Base-by-base conservation (phyloP, 2,888 invertebrate genomes). In the Rhimphoctona megacephalus region DNA sequence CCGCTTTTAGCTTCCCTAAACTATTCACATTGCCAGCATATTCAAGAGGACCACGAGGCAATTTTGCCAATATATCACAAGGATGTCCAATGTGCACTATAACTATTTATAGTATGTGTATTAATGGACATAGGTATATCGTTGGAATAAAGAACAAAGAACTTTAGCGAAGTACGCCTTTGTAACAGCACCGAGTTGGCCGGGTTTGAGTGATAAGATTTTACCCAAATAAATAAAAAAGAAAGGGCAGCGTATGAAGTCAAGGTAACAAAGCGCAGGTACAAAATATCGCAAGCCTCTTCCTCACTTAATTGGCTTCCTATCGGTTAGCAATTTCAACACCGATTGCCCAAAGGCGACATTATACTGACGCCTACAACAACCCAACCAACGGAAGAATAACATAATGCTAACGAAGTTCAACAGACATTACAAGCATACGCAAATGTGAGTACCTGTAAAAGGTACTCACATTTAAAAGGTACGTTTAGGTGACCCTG, bases 381-480 rank as follows among this genome's bases (percentile, higher is more conserved):
- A 69, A 25, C 43, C 22, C 49, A 17, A 17, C 3, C 49, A 11
- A 6, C 4, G 70, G 8, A 30, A 70, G 49, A 19, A 19, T n/a
- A 25, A 39, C 61, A 39, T 8, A 22, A 39, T 5, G 61, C 17
- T 25, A 61, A 43, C 39, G n/a, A 14, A 39, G 30, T 70, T 30
- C 61, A 61, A 30, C 61, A 61, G 30, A 61, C 30, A 17, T 64
- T 64, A 11, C 57, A 49, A 33, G 14, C 36, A 36, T 39, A 73
- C 49, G 49, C 54, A 74, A 36, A 79, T 43, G n/a, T 17, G n/a
- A 36, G 80, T 46, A 79, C 54, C 67, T 61, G 49, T 25, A 11
- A 43, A n/a, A 70, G 43, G 67, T 43, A 66, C 25, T 22, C 9
- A n/a, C n/a, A n/a, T n/a, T n/a, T n/a, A n/a, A n/a, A n/a, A n/a